Evolutionary conservation across 2,888 invertebrate species (phyloP).

Genomic region (Deilephila porcellus): DNA sequence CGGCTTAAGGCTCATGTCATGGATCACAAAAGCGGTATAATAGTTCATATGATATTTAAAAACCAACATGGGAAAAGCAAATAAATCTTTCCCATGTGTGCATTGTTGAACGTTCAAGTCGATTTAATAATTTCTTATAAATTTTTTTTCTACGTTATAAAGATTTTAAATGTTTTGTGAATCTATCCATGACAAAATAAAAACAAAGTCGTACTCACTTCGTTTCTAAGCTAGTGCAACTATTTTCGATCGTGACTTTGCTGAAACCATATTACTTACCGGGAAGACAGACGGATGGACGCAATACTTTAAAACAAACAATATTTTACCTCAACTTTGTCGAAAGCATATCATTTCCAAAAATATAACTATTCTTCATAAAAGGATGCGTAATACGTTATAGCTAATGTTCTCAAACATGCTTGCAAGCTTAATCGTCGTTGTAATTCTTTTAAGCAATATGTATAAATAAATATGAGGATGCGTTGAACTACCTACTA

Average conservation of each 20-base stretch:
- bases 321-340: background rate
- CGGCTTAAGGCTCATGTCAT: no score
- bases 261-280: constrained; percentile 12
- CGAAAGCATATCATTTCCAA: background rate
- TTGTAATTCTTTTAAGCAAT: background rate
- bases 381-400: background rate
- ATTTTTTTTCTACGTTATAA: background rate
- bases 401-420: background rate
- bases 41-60: no score
- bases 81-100: no score
- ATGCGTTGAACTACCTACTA: constrained; percentile 17
- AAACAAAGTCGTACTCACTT: background rate
- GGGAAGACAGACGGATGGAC: background rate
- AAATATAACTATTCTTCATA: background rate
- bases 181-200: background rate
- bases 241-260: constrained; percentile 22
- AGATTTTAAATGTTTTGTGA: background rate
- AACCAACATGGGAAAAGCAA: no score
- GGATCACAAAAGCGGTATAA: no score
- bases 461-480: constrained; percentile 10
- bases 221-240: background rate
- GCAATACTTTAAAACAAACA: background rate
- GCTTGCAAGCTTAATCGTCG: background rate
- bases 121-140: no score
- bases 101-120: no score